Base-by-base conservation (phyloP, 2,888 invertebrate genomes). In the Eristalis pertinax region DNA sequence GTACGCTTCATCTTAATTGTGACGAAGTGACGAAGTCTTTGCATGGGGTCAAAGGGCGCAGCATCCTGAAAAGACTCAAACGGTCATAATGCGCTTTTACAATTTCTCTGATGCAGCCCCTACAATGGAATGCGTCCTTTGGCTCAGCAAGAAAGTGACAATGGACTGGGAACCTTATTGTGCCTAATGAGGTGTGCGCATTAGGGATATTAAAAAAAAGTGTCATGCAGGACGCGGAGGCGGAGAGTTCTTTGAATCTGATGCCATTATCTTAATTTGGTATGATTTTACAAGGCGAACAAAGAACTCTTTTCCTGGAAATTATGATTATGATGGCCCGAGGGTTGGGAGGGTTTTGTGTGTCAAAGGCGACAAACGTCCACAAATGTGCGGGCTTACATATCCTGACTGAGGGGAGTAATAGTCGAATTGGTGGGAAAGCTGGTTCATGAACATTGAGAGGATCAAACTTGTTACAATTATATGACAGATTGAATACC, bases 191-290 rank as follows among this genome's bases (percentile, higher is more conserved):
- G 69, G 72, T 80, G 75, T 83, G 56, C 69, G 24, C 87, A 87
- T 87, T 87, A 87, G 80, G 72, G 41, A 80, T 64, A 87, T 87
- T 87, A 87, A 84, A 84, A 78, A n/a, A 73, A 26, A 77, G 22
- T 35, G 41, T 50, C 38, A 24, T 65, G 41, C 8, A 65, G 67
- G 41, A 75, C 29, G 29, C n/a, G 29, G 50, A 5, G 64, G 74
- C 38, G 56, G 24, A 35, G 4, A 22, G 15, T 7, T 41, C 68
- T 68, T 50, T 43, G 63, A 19, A 50, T 63, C 19, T 38, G 22
- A 38, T 63, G 77, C 38, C 50, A 64, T 77, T 77, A 70, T 77
- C 15, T 38, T 77, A 63, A 77, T 69, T 69, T 26, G 26, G 62
- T 41, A 26, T 60, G 26, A 7, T 24, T 24, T 60, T 60, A 24